Percentiles rank a stretch among this genome's conserved stretches.
These are phyloP conservation scores for Sparidentex hasta DNA, from an alignment of 2,797 vertebrate species.

Conservation along the genomic window DNA sequence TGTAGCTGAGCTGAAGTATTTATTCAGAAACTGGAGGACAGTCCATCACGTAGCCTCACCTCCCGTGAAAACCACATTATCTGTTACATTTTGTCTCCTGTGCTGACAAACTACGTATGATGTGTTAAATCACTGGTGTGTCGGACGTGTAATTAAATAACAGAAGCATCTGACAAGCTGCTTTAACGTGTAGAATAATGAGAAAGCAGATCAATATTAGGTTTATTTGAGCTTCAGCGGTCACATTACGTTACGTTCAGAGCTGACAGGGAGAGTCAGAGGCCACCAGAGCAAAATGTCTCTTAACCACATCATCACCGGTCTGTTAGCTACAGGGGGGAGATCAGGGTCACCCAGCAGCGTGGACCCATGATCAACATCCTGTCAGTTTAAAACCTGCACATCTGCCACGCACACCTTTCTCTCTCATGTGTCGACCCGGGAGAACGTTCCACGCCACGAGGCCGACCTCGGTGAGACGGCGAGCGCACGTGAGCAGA, in stretches of 20 bases:
- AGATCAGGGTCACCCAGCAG: constrained; percentile 48
- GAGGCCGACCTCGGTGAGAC: constrained; percentile 10
- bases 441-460: constrained; percentile 16
- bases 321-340: constrained; percentile 27
- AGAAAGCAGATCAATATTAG: neutral
- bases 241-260: neutral
- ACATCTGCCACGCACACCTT: constrained; percentile 70
- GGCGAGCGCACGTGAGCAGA: constrained; percentile 28
- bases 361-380: constrained; percentile 64
- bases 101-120: too few relatives aligned
- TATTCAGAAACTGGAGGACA: too few relatives aligned
- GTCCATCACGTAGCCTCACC: too few relatives aligned
- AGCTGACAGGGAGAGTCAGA: constrained; percentile 27
- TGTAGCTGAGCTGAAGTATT: too few relatives aligned
- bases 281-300: constrained; percentile 27
- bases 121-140: too few relatives aligned
- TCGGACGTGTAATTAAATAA: too few relatives aligned
- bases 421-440: constrained; percentile 15
- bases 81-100: too few relatives aligned
- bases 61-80: too few relatives aligned
- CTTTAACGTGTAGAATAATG: too few relatives aligned
- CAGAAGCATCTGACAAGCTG: too few relatives aligned
- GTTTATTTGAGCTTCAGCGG: neutral
- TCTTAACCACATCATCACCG: constrained; percentile 48
- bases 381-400: constrained; percentile 62